These are phyloP conservation scores for Tuta absoluta DNA, from an alignment of 2,888 invertebrate genomes.

Conservation along the genomic window DNA sequence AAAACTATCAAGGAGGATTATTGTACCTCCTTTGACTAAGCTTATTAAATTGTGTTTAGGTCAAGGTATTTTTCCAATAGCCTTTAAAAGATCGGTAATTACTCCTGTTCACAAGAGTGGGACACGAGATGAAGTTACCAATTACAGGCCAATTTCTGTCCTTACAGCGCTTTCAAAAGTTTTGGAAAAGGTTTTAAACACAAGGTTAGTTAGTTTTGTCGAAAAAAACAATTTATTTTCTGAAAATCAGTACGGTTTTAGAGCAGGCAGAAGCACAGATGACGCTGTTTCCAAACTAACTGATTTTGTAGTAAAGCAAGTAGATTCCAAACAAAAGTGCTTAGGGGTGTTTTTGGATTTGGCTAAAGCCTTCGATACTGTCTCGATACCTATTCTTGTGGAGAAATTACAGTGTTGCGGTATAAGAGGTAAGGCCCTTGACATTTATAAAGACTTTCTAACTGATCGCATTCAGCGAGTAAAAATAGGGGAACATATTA, in stretches of 20 bases:
- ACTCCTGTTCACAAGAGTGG: conserved; percentile 2
- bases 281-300: neutral
- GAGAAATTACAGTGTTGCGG: neutral
- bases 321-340: neutral
- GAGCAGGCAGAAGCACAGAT: neutral
- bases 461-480: neutral
- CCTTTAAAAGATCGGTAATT: neutral
- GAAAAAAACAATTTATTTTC: neutral
- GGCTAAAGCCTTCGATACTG: too few species aligned
- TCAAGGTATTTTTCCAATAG: neutral
- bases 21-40: neutral
- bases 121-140: neutral
- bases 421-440: neutral
- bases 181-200: neutral
- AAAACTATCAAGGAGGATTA: neutral
- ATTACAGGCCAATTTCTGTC: conserved; percentile 2
- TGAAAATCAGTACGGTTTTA: neutral
- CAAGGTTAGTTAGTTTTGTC: neutral
- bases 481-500: neutral
- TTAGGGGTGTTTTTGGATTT: neutral
- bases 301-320: neutral
- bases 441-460: neutral
- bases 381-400: neutral
- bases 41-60: neutral
- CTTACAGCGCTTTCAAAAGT: neutral